A percentile compares a stretch with the other conserved stretches of the same genome.
These are phyloP conservation scores for Phyto melanocephala DNA, from an alignment of 2,888 invertebrate genomes.

Conservation along the genomic window DNA sequence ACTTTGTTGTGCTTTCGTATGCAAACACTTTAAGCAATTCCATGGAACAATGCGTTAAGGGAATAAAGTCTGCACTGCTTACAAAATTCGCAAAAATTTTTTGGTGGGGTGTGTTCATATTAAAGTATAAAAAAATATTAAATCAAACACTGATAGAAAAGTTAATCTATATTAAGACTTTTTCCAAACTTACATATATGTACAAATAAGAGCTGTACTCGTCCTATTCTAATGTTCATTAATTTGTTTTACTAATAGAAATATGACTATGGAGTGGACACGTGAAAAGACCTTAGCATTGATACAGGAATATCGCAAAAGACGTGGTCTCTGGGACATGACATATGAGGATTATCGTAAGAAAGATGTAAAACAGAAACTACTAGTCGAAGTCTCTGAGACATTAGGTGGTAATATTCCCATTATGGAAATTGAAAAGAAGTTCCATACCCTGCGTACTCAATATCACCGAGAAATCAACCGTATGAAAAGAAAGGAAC, in stretches of 20 bases:
- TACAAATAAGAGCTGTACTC: no score
- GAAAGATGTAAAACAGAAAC: constrained; percentile 76
- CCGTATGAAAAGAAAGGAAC: constrained; percentile 81
- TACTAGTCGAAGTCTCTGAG: constrained; percentile 74
- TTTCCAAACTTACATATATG: no score
- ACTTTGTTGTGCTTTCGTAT: no score
- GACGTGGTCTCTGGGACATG: constrained; percentile 78
- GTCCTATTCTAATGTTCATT: no score
- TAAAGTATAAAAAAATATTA: background rate
- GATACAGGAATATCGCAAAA: constrained; percentile 76
- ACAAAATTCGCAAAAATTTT: no score
- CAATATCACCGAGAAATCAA: constrained; percentile 82
- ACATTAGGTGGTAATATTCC: constrained; percentile 76
- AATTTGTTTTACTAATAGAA: no score
- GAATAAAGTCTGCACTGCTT: no score
- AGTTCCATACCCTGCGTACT: constrained; percentile 82
- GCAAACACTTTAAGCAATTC: no score
- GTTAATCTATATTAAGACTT: no score
- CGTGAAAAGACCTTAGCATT: constrained; percentile 77
- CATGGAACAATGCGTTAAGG: no score
- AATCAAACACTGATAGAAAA: background rate
- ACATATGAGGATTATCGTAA: constrained; percentile 79
- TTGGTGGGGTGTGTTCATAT: background rate
- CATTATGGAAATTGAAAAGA: constrained; percentile 81
- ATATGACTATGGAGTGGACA: constrained; percentile 77